Evolutionary conservation across 2,888 invertebrate genomes (phyloP).

Genomic region (Lymantria monacha): DNA sequence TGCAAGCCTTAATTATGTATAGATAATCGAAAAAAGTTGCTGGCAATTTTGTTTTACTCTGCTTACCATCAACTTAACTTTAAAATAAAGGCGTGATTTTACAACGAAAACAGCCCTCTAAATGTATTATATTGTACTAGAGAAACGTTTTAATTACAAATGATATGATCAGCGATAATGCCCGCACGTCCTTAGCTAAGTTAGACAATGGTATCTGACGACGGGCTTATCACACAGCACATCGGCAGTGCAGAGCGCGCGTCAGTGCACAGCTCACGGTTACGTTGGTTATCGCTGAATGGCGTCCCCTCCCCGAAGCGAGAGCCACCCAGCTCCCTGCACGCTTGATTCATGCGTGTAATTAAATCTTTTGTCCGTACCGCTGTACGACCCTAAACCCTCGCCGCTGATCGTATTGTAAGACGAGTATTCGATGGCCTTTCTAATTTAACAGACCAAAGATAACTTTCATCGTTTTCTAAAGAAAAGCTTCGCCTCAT

Average conservation of each 20-base stretch:
- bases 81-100: no score
- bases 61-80: no score
- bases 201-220: conserved; percentile 55
- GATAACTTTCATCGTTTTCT: conserved; percentile 38
- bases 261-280: conserved; percentile 61
- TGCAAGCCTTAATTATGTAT: no score
- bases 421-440: conserved; percentile 56
- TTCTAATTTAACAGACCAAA: conserved; percentile 60
- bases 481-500: conserved; percentile 51
- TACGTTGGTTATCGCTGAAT: conserved; percentile 56
- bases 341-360: conserved; percentile 80
- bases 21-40: no score
- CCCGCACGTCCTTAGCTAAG: conserved; percentile 57
- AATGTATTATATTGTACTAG: background rate
- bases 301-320: conserved; percentile 38
- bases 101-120: no score
- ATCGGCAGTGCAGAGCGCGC: conserved; percentile 54
- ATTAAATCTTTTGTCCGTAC: conserved; percentile 79
- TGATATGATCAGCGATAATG: conserved; percentile 58
- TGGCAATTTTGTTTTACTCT: no score
- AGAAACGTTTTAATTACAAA: conserved; percentile 48
- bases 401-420: conserved; percentile 57
- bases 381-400: conserved; percentile 53
- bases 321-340: conserved; percentile 42
- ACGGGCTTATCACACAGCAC: conserved; percentile 51